Conservation (phyloP, 2,113 vertebrate genomes). For the Eleginops maclovinus region DNA sequence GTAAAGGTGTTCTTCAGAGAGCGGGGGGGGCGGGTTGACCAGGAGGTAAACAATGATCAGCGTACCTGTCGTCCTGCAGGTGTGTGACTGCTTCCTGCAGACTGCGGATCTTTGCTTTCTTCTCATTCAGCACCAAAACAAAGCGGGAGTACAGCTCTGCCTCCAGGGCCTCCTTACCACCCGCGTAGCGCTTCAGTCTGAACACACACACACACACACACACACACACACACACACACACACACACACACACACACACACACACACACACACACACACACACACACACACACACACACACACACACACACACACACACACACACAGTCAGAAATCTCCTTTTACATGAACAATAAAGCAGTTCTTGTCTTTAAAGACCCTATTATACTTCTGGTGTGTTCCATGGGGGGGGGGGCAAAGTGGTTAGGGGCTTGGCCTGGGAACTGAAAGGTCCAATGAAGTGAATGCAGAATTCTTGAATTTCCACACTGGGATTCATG, state of each 20-base stretch:
- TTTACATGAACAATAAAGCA: too few relatives aligned
- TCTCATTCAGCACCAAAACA: conserved; percentile 91
- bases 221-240: conserved; percentile 5
- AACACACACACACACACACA: not conserved
- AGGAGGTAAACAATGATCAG: not conserved
- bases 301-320: not conserved
- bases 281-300: not conserved
- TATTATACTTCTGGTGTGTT: too few relatives aligned
- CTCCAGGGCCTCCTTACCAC: conserved; percentile 88
- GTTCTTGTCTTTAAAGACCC: too few relatives aligned
- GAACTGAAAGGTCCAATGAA: too few relatives aligned
- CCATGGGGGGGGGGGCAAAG: too few relatives aligned
- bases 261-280: not conserved
- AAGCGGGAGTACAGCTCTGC: conserved; percentile 90
- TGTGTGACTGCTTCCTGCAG: conserved; percentile 83
- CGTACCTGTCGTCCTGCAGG: conserved; percentile 73
- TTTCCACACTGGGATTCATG: too few relatives aligned
- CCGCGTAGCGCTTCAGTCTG: conserved; percentile 88
- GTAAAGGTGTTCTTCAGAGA: too few relatives aligned
- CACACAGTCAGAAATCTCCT: too few relatives aligned
- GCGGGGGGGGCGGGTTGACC: too few relatives aligned
- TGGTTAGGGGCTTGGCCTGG: too few relatives aligned
- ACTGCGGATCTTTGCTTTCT: conserved; percentile 92
- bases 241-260: not conserved
- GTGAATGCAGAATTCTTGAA: too few relatives aligned